Base-by-base conservation (phyloP, 2,113 vertebrate genomes). In the Nasalis larvatus region DNA sequence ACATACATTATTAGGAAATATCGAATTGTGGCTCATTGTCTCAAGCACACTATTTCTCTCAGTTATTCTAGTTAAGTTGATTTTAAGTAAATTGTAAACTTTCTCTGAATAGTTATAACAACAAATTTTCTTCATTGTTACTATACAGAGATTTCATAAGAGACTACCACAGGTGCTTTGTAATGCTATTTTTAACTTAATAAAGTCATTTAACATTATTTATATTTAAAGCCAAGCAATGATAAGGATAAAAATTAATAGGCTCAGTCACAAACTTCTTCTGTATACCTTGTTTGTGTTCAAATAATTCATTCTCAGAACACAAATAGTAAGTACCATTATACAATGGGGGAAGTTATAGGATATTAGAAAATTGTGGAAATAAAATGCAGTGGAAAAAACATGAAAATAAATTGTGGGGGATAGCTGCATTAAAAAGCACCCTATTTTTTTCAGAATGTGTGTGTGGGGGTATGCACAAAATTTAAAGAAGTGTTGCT, bases 121-220 rank as follows among this genome's bases (percentile, higher is more conserved):
- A 98, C 97, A 76, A 91, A 96, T 77, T 97, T 96, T 85, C 66
- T 13, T 0, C 63, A 95, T 4, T 91, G 95, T 98, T 98, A 97
- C 21, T 96, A 97, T 93, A 93, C 97, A 98, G 92, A 98, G 97
- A 98, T 98, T 98, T 97, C 91, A 98, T 92, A 97, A 94, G 96
- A 98, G 49, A 78, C 96, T 97, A 98, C 96, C 93, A 97, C 90
- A 95, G 94, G 90, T 98, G 83, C 85, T 98, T 98, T 98, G 83
- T 93, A 98, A 97, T 97, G 97, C 66, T 93, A 97, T 96, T 98
- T 98, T 98, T 97, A 98, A 98, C 98, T 98, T 98, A 98, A 97
- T 97, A 97, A 96, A 98, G 47, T 91, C 71, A 98, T 97, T 98
- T 98, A 98, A 97, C 92, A 49, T 47, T 96, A 90, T 95, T 96